Base-by-base conservation (phyloP, 2,888 invertebrate species). In the Pandemis cinnamomeana region DNA sequence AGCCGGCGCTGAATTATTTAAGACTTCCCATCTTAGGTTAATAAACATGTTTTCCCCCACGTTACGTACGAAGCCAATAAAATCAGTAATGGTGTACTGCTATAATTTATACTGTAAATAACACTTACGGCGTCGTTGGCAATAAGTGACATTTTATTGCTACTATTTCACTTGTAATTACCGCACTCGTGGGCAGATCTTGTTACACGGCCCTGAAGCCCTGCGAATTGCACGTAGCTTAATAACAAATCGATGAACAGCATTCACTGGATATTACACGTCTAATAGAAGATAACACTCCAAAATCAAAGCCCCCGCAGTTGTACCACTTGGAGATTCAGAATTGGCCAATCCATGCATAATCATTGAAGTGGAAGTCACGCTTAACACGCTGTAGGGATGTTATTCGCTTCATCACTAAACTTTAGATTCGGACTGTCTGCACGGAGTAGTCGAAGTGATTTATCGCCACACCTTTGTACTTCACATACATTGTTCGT, bases 381-480 rank as follows among this genome's bases (percentile, higher is more conserved):
- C 71, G 60, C 71, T 60, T 60, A 60, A 67, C 71, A 60, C 60
- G 53, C 66, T 73, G 58, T 69, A 60, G 66, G 62, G 46, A 53
- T 58, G 67, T 71, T 67, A 62, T 74, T 67, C 61, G 66, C 55
- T 71, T 58, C 68, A 72, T 58, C 70, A 78, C 75, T 70, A 73
- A 79, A 76, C 11, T 78, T 74, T 78, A 77, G 81, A 80, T 67
- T 77, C 71, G 75, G 72, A 66, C 72, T 62, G 76, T 76, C 80
- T 78, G 77, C 80, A 78, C 77, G 76, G 80, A 80, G 80, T 79
- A 72, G 72, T 70, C 72, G 75, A 72, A 67, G 71, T 82, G 81
- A 84, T 85, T 83, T 82, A 84, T 83, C 80, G 76, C 67, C 75
- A 76, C 81, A 83, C 82, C 82, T 83, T 83, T 80, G 75, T 77